phyloP scores from a whole-genome alignment of 2,797 vertebrate species.

The Schizothorax lantsangensis region DNA sequence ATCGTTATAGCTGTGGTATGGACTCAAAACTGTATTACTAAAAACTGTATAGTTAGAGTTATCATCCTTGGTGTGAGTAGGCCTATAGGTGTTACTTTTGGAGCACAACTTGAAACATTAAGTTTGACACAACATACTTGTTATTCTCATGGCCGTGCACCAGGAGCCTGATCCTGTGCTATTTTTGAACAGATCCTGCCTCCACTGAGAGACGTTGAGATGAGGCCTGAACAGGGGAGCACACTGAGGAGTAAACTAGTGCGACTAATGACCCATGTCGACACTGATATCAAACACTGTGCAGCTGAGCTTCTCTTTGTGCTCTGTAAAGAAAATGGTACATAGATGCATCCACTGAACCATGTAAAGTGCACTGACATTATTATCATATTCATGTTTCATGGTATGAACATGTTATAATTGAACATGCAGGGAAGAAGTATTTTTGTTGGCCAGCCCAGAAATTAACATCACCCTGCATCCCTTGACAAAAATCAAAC shows the following conservation, averaged over 20 bases:
- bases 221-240: slow-evolving; percentile 81
- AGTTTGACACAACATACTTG: neutral
- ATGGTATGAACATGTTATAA: slow-evolving; percentile 8
- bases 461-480: neutral
- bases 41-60: neutral
- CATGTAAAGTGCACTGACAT: slow-evolving; percentile 1
- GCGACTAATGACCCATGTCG: slow-evolving; percentile 84
- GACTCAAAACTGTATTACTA: neutral
- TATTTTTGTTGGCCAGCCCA: neutral
- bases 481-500: neutral
- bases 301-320: slow-evolving; percentile 86
- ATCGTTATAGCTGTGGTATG: neutral
- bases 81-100: neutral
- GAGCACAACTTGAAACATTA: neutral
- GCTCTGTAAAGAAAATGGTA: slow-evolving; percentile 84
- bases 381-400: neutral
- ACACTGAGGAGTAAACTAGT: slow-evolving; percentile 80
- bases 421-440: neutral
- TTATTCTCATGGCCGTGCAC: neutral
- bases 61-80: neutral
- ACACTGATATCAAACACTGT: slow-evolving; percentile 84
- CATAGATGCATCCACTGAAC: neutral
- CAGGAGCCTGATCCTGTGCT: slow-evolving; percentile 22
- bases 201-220: slow-evolving; percentile 78
- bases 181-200: slow-evolving; percentile 72